Evolutionary conservation across 1,140 invertebrate genomes (phyloP), one percentile per base, ranked within the genome.

Genomic region (Chlorops oryzae): DNA sequence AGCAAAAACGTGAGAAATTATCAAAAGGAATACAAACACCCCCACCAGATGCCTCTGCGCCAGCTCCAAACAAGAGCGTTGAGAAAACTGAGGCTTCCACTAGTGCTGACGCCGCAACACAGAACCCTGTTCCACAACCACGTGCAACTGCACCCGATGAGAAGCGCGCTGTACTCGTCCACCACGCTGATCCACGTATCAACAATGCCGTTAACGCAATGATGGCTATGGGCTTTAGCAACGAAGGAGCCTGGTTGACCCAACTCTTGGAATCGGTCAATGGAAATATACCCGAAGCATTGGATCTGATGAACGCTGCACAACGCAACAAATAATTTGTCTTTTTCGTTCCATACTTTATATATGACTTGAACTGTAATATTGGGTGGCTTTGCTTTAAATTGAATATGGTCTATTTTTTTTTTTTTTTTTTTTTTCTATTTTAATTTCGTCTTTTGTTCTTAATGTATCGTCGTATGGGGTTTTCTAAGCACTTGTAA

Each of bases 151-250:
- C 23, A 13, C 40, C 46, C 13, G 34, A 40, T 7, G 57, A 66
- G 7, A 66, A 59, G 17, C 55, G 55, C 18, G 27, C 32, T 6
- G 45, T 65, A 1, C 53, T 50, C 18, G 47, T 69, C 20, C 69
- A 56, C 37, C 66, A 70, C 35, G 48, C 39, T 5, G 80, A 83
- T 73, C 76, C 81, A 12, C 77, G 74, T 47, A 81, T 87, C 43
- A 77, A 79, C 45, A 63, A 70, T 3, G 76, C 80, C 27, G 66
- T 90, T 39, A 69, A 81, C 40, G 75, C 81, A 35, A 88, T 92
- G 86, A 75, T 83, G 62, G 69, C 78, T 2, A 92, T 92, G 89
- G 89, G 89, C 24, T 92, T 90, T 69, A 80, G 78, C 41, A 86
- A 90, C 63, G 82, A 89, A 48, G 81, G 80, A 1, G 77, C 73